phyloP scores from a whole-genome alignment of 2,797 vertebrate species.

The Acrocephalus scirpaceus region DNA sequence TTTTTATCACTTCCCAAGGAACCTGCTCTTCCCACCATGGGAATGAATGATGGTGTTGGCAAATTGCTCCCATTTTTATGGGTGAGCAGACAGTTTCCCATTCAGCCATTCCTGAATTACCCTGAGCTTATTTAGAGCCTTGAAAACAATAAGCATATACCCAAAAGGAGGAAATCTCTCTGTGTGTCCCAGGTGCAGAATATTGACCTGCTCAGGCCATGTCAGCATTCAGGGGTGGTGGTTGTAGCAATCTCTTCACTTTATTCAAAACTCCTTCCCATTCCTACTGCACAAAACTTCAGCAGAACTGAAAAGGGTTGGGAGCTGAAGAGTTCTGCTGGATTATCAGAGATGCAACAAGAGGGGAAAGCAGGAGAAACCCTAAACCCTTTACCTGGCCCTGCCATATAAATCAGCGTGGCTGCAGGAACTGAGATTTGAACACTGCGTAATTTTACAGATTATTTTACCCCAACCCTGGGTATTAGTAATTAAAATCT shows the following conservation, averaged over 20 bases:
- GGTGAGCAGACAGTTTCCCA: not conserved
- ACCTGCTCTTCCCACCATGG: not conserved
- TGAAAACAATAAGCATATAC: not conserved
- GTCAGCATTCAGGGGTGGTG: fast-evolving
- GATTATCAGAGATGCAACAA: too few species aligned
- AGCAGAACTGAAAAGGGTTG: not conserved
- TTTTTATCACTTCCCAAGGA: slow-evolving; percentile 12
- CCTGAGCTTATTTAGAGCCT: not conserved
- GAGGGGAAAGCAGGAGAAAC: not conserved
- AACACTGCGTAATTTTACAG: not conserved
- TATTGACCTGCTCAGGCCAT: not conserved
- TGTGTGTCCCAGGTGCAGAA: not conserved
- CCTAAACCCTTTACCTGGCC: not conserved
- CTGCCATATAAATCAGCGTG: fast-evolving
- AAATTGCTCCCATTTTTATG: slow-evolving; percentile 1
- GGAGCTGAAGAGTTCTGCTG: not conserved
- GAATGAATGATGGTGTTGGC: not conserved
- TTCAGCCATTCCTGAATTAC: not conserved
- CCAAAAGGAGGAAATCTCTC: not conserved
- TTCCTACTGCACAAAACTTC: not conserved
- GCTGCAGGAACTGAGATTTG: not conserved
- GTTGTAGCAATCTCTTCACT: fast-evolving
- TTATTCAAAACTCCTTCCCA: not conserved
- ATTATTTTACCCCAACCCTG: not conserved
- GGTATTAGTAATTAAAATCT: not conserved